Conservation (phyloP, 2,888 invertebrate genomes). For the Xylophagus ater region DNA sequence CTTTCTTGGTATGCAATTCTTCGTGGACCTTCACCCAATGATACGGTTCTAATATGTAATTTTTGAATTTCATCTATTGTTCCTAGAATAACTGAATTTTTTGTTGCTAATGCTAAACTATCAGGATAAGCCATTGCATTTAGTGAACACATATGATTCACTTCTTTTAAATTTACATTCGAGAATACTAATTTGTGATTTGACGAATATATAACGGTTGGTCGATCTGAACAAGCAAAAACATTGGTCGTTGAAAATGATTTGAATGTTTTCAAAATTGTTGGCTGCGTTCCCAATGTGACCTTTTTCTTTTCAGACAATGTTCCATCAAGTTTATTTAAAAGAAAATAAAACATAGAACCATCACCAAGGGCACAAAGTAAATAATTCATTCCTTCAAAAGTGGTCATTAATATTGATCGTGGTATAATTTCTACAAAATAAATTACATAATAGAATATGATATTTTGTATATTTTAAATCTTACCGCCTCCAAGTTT, state of each 20-base stretch:
- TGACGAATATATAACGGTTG: slow-evolving; percentile 98
- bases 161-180: slow-evolving; percentile 91
- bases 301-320: slow-evolving; percentile 88
- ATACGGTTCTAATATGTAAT: slow-evolving; percentile 90
- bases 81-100: slow-evolving; percentile 62
- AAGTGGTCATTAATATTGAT: slow-evolving; percentile 86
- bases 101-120: slow-evolving; percentile 45
- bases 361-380: slow-evolving; percentile 95
- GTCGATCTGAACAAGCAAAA: slow-evolving; percentile 97
- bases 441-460: slow-evolving; percentile 20
- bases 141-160: slow-evolving; percentile 95
- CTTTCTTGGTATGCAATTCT: slow-evolving; percentile 91
- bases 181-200: slow-evolving; percentile 97
- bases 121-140: slow-evolving; percentile 93
- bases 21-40: slow-evolving; percentile 86
- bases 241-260: slow-evolving; percentile 89
- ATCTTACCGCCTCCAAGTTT: slow-evolving; percentile 66
- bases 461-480: not conserved
- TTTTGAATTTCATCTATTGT: slow-evolving; percentile 99
- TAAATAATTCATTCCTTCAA: slow-evolving; percentile 83
- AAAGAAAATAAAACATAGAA: slow-evolving; percentile 89
- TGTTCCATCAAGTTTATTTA: slow-evolving; percentile 62
- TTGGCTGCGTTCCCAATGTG: slow-evolving; percentile 94
- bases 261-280: slow-evolving; percentile 79
- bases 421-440: slow-evolving; percentile 87